Percentiles rank a stretch among this genome's conserved stretches.
Conservation (phyloP, 2,888 invertebrate genomes). For the Limnephilus marmoratus region DNA sequence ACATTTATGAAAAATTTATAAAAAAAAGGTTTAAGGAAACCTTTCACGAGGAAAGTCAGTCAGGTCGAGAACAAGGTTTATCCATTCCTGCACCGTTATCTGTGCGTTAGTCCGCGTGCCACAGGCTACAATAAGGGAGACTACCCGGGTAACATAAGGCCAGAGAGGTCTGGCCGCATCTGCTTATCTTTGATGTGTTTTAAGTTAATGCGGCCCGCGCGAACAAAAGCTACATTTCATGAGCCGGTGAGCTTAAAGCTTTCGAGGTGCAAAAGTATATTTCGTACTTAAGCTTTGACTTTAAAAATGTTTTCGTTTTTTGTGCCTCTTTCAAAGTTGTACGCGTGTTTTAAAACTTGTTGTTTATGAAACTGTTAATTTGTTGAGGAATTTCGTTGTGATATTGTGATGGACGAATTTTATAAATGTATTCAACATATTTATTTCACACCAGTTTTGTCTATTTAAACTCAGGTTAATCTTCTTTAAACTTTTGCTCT, state of each 20-base stretch:
- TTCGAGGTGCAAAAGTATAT: conserved; percentile 10
- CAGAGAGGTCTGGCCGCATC: conserved; percentile 30
- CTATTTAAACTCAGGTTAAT: background rate
- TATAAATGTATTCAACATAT: background rate
- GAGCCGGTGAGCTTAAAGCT: conserved; percentile 6
- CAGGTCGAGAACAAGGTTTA: conserved; percentile 26
- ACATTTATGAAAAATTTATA: background rate
- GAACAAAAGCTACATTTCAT: conserved; percentile 34
- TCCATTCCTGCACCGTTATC: conserved; percentile 44
- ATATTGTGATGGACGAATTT: background rate
- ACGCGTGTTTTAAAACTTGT: background rate
- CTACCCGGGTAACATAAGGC: background rate
- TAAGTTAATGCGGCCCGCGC: conserved; percentile 35
- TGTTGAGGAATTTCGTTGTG: background rate
- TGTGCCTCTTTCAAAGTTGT: background rate
- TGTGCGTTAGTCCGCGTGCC: background rate
- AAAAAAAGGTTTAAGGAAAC: background rate
- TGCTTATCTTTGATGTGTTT: conserved; percentile 40
- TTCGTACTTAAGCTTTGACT: background rate
- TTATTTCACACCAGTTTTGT: background rate
- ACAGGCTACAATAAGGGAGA: background rate
- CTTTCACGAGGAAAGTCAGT: background rate
- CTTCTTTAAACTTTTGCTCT: background rate
- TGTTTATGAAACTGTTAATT: background rate
- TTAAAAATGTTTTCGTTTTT: background rate